A percentile compares a stretch with the other conserved stretches of the same genome.
These are phyloP conservation scores for Carollia perspicillata DNA, from an alignment of 2,113 vertebrate species.

Conservation along the genomic window DNA sequence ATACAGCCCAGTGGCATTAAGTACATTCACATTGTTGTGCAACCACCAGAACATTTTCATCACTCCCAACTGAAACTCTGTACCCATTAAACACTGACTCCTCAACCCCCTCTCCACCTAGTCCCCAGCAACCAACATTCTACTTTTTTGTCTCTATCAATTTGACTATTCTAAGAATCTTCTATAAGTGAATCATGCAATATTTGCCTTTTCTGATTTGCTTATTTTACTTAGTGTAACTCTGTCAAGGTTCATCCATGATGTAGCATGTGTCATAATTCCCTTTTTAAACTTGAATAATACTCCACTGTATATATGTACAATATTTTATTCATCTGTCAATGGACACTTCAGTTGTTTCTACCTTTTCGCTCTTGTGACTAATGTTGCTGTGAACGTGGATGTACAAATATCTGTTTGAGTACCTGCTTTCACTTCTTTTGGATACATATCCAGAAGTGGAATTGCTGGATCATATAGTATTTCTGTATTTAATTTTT, in stretches of 20 bases:
- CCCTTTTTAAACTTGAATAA: constrained; percentile 6
- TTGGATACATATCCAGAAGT: neutral
- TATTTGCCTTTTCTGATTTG: neutral
- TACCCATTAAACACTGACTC: neutral
- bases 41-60: neutral
- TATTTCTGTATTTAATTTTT: constrained; percentile 25
- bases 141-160: neutral
- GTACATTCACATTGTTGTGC: neutral
- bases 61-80: neutral
- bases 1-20: neutral
- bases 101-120: neutral
- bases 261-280: neutral
- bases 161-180: neutral
- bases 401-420: neutral
- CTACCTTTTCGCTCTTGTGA: neutral
- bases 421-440: neutral
- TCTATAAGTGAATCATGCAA: neutral
- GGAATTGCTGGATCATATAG: neutral
- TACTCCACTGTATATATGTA: neutral
- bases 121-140: neutral
- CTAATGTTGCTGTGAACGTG: neutral
- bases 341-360: neutral
- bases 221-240: neutral
- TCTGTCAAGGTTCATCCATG: neutral
- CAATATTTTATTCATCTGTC: constrained; percentile 8